Evolutionary conservation across 2,888 invertebrate species (phyloP).

Genomic region (Eupithecia vulgata): DNA sequence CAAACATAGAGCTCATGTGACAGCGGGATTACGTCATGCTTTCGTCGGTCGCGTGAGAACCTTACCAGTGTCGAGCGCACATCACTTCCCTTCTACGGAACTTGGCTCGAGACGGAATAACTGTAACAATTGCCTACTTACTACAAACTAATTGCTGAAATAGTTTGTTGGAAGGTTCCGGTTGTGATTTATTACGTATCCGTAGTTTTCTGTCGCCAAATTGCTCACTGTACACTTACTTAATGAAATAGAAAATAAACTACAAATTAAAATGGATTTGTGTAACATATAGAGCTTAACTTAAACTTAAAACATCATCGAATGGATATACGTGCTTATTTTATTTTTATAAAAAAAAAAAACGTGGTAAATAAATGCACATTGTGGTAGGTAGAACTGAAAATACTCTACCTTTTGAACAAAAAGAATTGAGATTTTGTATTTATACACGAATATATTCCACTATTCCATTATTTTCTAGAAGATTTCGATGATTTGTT

Average conservation of each 20-base stretch:
- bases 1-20: conserved; percentile 41
- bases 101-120: conserved; percentile 44
- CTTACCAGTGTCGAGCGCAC: conserved; percentile 53
- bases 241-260: no score
- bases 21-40: conserved; percentile 70
- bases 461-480: neutral
- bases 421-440: neutral
- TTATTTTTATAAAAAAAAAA: no score
- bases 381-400: neutral
- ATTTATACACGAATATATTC: neutral
- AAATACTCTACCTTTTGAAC: neutral
- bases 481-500: neutral
- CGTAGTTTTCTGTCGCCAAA: neutral
- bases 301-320: no score
- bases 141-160: conserved; percentile 23
- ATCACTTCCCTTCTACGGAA: conserved; percentile 76
- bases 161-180: conserved; percentile 9
- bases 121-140: conserved; percentile 13
- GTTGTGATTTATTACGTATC: neutral
- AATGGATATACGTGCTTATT: no score
- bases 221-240: neutral
- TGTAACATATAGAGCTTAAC: no score
- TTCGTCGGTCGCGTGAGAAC: conserved; percentile 80
- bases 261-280: no score
- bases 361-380: neutral